phyloP scores from a whole-genome alignment of 2,797 vertebrate genomes.

The Sciurus vulgaris region DNA sequence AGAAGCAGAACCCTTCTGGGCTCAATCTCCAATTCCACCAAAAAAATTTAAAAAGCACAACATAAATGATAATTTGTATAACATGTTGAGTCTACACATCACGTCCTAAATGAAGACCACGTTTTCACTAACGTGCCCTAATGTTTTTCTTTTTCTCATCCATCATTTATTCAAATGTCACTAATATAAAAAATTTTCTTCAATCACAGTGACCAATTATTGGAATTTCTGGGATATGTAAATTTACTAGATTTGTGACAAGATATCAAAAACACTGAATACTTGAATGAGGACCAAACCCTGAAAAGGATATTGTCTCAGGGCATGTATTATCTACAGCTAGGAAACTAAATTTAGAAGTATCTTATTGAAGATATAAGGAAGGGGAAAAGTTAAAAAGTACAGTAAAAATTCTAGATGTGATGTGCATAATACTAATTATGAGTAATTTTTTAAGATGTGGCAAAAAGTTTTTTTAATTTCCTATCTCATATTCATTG shows the following conservation, averaged over 20 bases:
- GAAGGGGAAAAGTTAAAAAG: not conserved
- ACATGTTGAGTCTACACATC: not conserved
- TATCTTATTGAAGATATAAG: not conserved
- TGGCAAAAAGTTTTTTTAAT: not conserved
- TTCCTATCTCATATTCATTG: not conserved
- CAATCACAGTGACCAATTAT: not conserved
- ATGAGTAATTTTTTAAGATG: not conserved
- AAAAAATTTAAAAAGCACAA: not conserved
- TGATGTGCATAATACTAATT: not conserved
- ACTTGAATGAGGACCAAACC: not conserved
- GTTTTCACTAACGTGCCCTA: not conserved
- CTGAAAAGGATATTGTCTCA: not conserved
- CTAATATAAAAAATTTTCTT: slow-evolving; percentile 8
- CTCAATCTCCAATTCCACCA: too few relatives aligned
- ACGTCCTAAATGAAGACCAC: not conserved
- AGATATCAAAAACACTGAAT: not conserved
- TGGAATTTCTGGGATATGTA: not conserved
- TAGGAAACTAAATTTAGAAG: not conserved
- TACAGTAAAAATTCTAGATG: not conserved
- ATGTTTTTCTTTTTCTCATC: not conserved
- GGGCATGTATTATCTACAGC: not conserved
- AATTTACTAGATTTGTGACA: not conserved
- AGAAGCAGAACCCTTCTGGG: too few relatives aligned
- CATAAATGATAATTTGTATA: not conserved
- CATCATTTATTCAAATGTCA: not conserved